A percentile compares a stretch with the other conserved stretches of the same genome.
Evolutionary conservation across 1,140 invertebrate genomes (phyloP).

Genomic region (Drosophila malerkotliana): DNA sequence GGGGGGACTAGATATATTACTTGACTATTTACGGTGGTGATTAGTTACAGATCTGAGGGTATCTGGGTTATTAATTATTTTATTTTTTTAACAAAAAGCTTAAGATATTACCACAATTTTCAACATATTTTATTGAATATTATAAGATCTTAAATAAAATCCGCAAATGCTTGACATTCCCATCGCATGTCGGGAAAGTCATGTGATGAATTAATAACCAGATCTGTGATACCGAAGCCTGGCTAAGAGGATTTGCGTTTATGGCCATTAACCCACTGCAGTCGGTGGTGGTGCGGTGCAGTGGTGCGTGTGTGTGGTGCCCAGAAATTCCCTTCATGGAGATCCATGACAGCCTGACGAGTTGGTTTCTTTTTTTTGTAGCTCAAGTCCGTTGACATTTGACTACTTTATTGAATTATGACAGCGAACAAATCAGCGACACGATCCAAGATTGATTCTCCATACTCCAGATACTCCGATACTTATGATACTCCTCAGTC

Average conservation of each 20-base stretch:
- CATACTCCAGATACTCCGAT: conserved; percentile 9
- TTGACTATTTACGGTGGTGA: no score
- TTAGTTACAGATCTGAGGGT: no score
- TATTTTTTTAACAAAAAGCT: no score
- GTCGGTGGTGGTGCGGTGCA: not conserved
- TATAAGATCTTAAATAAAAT: no score
- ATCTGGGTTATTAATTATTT: no score
- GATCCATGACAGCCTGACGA: not conserved
- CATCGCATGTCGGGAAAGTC: not conserved
- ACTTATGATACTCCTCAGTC: not conserved
- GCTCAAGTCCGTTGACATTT: conserved; percentile 63
- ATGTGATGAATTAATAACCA: conserved; percentile 44
- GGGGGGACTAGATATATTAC: not conserved
- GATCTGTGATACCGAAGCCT: conserved; percentile 7
- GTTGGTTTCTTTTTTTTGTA: conserved; percentile 13
- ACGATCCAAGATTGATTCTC: conserved; percentile 31
- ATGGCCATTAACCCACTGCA: conserved; percentile 42
- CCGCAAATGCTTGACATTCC: not conserved
- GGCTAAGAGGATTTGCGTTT: conserved; percentile 51
- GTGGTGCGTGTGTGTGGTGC: conserved; percentile 3
- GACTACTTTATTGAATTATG: conserved; percentile 83
- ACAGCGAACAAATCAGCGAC: conserved; percentile 83
- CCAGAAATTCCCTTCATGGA: not conserved
- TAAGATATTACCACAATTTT: no score
- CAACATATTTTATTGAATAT: no score